Percentiles rank a stretch among this genome's conserved stretches.
Conservation (phyloP, 2,113 vertebrate species). For the Dinomys branickii region DNA sequence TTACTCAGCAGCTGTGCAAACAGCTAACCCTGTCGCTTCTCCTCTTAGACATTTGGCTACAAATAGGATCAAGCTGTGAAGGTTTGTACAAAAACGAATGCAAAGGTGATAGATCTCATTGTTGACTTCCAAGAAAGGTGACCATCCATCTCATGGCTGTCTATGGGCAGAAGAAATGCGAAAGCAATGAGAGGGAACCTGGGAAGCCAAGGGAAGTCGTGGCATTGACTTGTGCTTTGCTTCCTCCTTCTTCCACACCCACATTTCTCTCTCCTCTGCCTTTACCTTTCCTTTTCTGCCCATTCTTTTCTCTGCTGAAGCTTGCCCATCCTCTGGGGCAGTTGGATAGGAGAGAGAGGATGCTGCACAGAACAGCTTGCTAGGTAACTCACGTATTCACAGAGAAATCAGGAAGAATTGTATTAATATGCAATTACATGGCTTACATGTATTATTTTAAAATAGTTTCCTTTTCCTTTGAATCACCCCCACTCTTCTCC, state of each 20-base stretch:
- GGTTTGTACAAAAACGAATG: background rate
- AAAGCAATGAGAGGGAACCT: too few relatives aligned
- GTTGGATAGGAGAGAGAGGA: background rate
- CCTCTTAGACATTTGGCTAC: background rate
- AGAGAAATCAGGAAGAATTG: background rate
- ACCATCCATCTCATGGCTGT: background rate
- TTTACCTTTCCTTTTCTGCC: background rate
- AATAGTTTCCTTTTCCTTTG: background rate
- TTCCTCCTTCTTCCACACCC: background rate
- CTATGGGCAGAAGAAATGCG: background rate
- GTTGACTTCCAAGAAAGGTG: background rate
- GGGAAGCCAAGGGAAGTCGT: background rate
- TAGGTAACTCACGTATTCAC: background rate
- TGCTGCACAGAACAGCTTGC: background rate
- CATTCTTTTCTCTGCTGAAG: background rate
- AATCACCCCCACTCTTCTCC: background rate
- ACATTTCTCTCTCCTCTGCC: background rate
- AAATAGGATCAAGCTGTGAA: background rate
- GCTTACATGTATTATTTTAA: background rate
- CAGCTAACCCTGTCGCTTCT: constrained; percentile 64
- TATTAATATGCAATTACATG: background rate
- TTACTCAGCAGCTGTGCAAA: constrained; percentile 69
- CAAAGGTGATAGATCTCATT: background rate
- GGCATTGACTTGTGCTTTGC: background rate
- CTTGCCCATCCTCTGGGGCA: background rate